phyloP scores from a whole-genome alignment of 2,113 vertebrate genomes.

The Megaleporinus macrocephalus region DNA sequence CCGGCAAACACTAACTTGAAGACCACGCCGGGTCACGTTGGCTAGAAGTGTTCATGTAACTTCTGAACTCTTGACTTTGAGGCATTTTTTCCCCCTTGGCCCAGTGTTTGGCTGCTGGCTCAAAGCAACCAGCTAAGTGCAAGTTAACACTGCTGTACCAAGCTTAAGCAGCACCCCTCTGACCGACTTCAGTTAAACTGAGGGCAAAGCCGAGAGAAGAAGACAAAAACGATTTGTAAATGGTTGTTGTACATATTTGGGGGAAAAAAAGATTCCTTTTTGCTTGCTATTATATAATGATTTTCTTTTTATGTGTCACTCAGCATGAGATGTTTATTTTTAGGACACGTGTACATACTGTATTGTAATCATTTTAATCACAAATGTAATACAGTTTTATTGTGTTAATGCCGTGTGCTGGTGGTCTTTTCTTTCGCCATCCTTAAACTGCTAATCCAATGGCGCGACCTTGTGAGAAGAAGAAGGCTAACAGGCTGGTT shows the following conservation, averaged over 20 bases:
- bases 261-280: constrained; percentile 71
- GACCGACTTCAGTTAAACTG: constrained; percentile 14
- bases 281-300: constrained; percentile 80
- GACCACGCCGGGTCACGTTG: constrained; percentile 40
- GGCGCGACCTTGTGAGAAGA: not conserved
- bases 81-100: constrained; percentile 15
- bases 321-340: constrained; percentile 99
- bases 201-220: constrained; percentile 39
- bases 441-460: constrained; percentile 83
- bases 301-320: constrained; percentile 85
- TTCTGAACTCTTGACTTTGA: constrained; percentile 25
- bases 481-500: constrained; percentile 10
- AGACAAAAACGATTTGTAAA: constrained; percentile 68
- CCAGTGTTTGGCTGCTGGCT: constrained; percentile 35
- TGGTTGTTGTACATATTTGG: constrained; percentile 71
- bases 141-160: constrained; percentile 43
- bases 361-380: constrained; percentile 98
- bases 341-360: constrained; percentile 95
- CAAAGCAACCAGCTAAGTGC: constrained; percentile 14
- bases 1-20: constrained; percentile 32
- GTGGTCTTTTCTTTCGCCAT: constrained; percentile 72
- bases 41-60: constrained; percentile 26
- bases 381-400: constrained; percentile 99
- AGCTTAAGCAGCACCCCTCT: constrained; percentile 29
- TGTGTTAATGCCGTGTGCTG: constrained; percentile 89